These are phyloP conservation scores for Corythaeola cristata DNA, from an alignment of 2,113 vertebrate species.

Conservation along the genomic window DNA sequence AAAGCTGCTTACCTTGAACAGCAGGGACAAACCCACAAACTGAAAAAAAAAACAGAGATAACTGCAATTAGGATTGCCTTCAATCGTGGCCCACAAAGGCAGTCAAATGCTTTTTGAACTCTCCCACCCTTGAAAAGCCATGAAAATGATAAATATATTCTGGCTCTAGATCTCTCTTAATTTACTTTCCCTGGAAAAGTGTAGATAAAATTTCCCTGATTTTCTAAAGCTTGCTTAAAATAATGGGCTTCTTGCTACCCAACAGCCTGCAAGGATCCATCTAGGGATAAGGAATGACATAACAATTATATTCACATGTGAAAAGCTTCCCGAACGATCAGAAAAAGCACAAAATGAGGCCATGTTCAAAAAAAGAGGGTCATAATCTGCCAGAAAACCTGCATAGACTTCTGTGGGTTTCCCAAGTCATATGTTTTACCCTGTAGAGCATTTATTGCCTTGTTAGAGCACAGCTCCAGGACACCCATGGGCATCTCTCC, in stretches of 20 bases:
- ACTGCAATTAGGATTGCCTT: rapidly evolving
- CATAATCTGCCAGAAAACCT: neutral
- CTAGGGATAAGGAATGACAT: neutral
- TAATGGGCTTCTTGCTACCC: neutral
- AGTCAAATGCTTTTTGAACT: neutral
- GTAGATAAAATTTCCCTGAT: neutral
- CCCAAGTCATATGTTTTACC: neutral
- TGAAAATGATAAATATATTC: neutral
- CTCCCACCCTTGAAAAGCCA: neutral
- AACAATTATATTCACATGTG: neutral
- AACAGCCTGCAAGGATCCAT: neutral
- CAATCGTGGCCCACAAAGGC: neutral
- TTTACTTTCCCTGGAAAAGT: neutral
- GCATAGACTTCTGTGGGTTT: neutral
- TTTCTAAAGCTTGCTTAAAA: neutral
- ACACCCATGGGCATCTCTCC: neutral
- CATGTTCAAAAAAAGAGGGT: neutral
- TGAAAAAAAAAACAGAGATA: neutral
- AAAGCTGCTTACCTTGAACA: neutral
- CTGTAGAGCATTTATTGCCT: neutral
- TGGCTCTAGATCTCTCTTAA: neutral
- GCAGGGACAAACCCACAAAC: neutral
- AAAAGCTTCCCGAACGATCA: neutral
- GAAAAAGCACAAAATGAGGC: neutral
- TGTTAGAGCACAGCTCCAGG: neutral